phyloP scores from a whole-genome alignment of 2,113 vertebrate species.

The Malaclemys terrapin region DNA sequence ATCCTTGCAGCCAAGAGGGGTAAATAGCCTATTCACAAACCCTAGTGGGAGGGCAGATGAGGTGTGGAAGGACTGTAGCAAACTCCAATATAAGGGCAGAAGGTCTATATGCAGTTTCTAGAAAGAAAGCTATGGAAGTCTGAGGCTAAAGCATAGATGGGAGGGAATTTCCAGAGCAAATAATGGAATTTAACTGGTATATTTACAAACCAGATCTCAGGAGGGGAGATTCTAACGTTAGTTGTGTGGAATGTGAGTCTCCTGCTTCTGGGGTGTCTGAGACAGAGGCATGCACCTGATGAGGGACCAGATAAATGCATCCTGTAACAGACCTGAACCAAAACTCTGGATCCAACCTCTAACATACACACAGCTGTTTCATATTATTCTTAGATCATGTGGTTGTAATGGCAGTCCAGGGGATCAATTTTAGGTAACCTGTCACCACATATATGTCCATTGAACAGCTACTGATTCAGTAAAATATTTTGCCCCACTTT shows the following conservation, averaged over 20 bases:
- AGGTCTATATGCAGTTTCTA: background rate
- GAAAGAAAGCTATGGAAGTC: background rate
- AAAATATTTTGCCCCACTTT: background rate
- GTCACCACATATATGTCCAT: background rate
- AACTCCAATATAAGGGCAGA: background rate
- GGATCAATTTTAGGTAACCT: background rate
- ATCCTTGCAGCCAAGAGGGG: background rate
- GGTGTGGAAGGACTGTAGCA: background rate
- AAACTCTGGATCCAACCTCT: background rate
- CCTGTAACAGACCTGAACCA: background rate
- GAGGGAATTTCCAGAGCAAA: background rate
- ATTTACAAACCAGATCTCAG: background rate
- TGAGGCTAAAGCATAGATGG: background rate
- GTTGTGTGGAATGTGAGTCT: background rate
- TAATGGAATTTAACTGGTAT: background rate
- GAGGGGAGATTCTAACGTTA: background rate
- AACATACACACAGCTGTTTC: background rate
- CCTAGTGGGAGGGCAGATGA: background rate
- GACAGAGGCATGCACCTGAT: background rate
- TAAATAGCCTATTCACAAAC: background rate
- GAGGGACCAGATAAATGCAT: background rate
- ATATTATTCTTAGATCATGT: background rate
- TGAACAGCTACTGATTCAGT: background rate
- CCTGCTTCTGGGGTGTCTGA: background rate
- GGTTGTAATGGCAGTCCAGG: background rate